Conservation (phyloP, 2,888 invertebrate genomes). For the Rhamnusium bicolor region DNA sequence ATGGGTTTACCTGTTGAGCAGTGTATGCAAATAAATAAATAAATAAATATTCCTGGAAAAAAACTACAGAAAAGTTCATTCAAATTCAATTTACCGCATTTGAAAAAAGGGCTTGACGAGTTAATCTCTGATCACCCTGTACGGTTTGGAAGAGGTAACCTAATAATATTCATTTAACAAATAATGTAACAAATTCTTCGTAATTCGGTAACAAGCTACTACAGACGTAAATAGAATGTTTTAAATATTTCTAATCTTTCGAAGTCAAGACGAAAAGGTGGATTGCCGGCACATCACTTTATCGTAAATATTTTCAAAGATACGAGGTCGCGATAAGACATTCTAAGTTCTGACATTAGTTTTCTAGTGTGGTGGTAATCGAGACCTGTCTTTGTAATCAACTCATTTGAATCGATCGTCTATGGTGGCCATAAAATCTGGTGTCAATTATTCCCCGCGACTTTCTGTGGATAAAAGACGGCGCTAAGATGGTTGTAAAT, state of each 20-base stretch:
- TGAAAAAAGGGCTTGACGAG: too few species aligned
- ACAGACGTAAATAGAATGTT: neutral
- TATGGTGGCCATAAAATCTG: constrained; percentile 62
- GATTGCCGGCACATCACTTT: neutral
- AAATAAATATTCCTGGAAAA: too few species aligned
- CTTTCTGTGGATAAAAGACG: constrained; percentile 58
- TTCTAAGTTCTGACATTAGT: constrained; percentile 5
- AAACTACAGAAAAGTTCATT: too few species aligned
- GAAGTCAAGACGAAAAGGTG: neutral
- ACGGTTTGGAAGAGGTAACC: too few species aligned
- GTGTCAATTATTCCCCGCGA: constrained; percentile 65
- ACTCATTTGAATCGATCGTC: constrained; percentile 17
- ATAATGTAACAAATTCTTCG: neutral
- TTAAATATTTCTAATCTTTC: neutral
- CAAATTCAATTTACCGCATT: too few species aligned
- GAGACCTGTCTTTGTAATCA: constrained; percentile 20
- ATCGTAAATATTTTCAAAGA: neutral
- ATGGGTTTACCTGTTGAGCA: too few species aligned
- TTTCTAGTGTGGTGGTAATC: constrained; percentile 20
- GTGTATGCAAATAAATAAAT: too few species aligned
- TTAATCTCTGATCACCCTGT: too few species aligned
- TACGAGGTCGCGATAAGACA: constrained; percentile 1
- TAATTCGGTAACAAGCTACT: neutral
- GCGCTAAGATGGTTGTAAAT: constrained; percentile 64
- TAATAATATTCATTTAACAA: too few species aligned